Evolutionary conservation across 2,888 invertebrate species (phyloP), one percentile per base, ranked within the genome.

Genomic region (Hypomecis atomaria): DNA sequence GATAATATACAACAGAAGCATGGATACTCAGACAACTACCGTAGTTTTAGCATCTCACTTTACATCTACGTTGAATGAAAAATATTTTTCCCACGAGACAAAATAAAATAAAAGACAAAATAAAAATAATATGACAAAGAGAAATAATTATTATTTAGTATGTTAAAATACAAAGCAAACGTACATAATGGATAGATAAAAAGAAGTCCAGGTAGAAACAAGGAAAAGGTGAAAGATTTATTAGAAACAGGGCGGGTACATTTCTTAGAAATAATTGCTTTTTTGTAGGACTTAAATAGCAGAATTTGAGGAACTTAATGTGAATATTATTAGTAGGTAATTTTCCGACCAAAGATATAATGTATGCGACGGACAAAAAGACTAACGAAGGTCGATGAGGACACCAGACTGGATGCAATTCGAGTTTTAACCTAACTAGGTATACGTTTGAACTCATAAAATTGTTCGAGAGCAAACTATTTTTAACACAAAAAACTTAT

Each of bases 251-350:
- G 5, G 9, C 13, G 42, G 53, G 37, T 42, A 57, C 37, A 53
- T 62, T 62, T 54, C 54, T 34, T 8, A 11, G 59, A 55, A 64
- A 59, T 40, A 59, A 63, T 63, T 54, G 59, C 54, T 13, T 33
- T 13, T 49, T 33, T 23, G 10, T 33, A 38, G 5, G 54, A 38
- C 50, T 45, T n/a, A 45, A 45, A 37, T 4, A 52, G 47, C 36
- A 47, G 37, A 11, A 48, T 61, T 42, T 36, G 42, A 58, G n/a
- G 42, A 58, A 49, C 11, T 13, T 40, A 6, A 11, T 38, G 36
- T 5, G 37, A 42, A 36, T 49, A 49, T 57, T 48, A 57, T 57
- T 10, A 47, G 34, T 23, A 23, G 23, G 23, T 23, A 40, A 48
- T 48, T 11, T 57, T 57, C 8, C 7, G 48, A 10, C 9, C n/a